Evolutionary conservation across 2,888 invertebrate species (phyloP), one percentile per base, ranked within the genome.

Genomic region (Ochropacha duplaris): DNA sequence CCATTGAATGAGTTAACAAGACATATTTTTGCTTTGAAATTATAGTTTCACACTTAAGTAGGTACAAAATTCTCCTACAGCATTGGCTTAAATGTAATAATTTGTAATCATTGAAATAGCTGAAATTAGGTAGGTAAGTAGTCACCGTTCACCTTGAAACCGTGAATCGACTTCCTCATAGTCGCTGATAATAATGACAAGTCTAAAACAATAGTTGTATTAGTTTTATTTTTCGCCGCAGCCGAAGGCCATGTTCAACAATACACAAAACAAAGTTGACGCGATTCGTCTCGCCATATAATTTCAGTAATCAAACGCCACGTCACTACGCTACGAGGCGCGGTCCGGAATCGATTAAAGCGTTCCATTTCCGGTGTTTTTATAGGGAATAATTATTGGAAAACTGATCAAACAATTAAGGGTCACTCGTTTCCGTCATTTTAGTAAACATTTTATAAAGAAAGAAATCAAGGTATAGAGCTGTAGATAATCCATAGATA

Each of bases 131-230:
- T 31, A 72, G 74, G 72, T 82, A 82, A 79, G 79, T 79, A 78
- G 68, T 68, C 74, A 77, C 78, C 69, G 79, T 74, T 90, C 71
- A 86, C 92, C 92, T 92, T 92, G 91, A 87, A 83, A 71, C 69
- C 75, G 75, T 74, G 79, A 90, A 89, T 87, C 81, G 79, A 88
- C 90, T 91, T 92, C 92, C 92, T 91, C 78, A 71, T 85, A 76
- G 81, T 67, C 72, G 73, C 72, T 78, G 86, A 87, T 88, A 83
- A 89, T 90, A 88, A 88, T 87, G 89, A 85, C 88, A 85, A 81
- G 79, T 83, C 84, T 92, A 88, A 92, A 87, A 92, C 92, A 92
- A 92, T 92, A 88, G 84, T 86, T 81, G 84, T 88, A 90, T 90
- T 88, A 88, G 88, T 90, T 90, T 90, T 88, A 87, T 86, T 87